These are phyloP conservation scores for Papilio aristodemus DNA, from an alignment of 1,140 invertebrate species.

Conservation along the genomic window DNA sequence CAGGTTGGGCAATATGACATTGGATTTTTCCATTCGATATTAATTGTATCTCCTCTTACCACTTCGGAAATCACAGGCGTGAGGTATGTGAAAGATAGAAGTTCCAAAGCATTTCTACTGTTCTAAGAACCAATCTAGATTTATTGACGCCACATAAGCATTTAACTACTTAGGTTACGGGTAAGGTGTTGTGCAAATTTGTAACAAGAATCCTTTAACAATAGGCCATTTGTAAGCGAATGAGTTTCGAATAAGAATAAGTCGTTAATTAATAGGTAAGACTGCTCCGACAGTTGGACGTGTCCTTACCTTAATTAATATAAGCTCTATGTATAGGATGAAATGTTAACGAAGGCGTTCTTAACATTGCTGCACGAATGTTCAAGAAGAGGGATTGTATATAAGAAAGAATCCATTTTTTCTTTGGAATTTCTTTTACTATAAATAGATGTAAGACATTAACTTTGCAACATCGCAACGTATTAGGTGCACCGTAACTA, in stretches of 20 bases:
- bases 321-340: not conserved
- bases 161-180: constrained; percentile 12
- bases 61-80: too few species aligned
- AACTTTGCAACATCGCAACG: not conserved
- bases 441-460: not conserved
- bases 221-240: constrained; percentile 22
- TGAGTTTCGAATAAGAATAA: not conserved
- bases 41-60: too few species aligned
- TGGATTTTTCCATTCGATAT: too few species aligned
- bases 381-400: not conserved
- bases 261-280: constrained; percentile 25
- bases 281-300: not conserved
- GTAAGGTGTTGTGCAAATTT: not conserved
- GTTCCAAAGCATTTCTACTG: not conserved
- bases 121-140: constrained; percentile 5
- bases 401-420: not conserved
- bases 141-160: constrained; percentile 22
- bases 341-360: constrained; percentile 23
- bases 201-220: constrained; percentile 11
- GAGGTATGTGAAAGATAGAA: too few species aligned
- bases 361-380: not conserved
- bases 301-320: not conserved
- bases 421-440: not conserved
- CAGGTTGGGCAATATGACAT: too few species aligned
- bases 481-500: too few species aligned